phyloP scores from a whole-genome alignment of 2,113 vertebrate genomes.

The Ciconia boyciana region DNA sequence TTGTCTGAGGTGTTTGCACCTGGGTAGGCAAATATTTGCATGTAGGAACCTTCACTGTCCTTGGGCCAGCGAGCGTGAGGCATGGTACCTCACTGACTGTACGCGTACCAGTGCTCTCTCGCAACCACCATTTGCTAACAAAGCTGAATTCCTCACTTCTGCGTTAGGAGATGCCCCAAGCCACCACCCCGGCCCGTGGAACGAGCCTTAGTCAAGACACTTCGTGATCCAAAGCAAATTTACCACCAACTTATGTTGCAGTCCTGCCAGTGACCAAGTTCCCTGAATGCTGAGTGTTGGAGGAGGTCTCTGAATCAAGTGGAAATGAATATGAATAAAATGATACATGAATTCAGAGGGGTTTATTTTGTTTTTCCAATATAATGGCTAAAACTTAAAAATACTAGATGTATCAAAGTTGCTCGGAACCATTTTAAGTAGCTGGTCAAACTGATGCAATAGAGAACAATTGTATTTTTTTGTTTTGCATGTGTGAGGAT shows the following conservation, averaged over 20 bases:
- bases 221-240: not conserved
- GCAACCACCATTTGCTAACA: not conserved
- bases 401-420: not conserved
- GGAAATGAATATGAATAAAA: not conserved
- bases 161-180: not conserved
- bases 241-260: rapidly evolving
- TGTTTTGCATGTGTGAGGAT: not conserved
- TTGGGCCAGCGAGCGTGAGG: not conserved
- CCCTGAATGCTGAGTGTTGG: not conserved
- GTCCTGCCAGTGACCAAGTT: not conserved
- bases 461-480: not conserved
- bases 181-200: not conserved
- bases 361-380: not conserved
- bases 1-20: not conserved
- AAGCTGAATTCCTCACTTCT: not conserved
- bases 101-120: not conserved
- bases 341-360: rapidly evolving
- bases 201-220: not conserved
- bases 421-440: not conserved
- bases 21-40: not conserved
- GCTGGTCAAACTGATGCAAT: not conserved
- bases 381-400: not conserved
- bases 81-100: not conserved
- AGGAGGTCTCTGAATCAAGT: not conserved
- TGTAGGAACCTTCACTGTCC: not conserved